Evolutionary conservation across 2,113 vertebrate genomes (phyloP), one percentile per base, ranked within the genome.

Genomic region (Brachypodius melanocephalos): DNA sequence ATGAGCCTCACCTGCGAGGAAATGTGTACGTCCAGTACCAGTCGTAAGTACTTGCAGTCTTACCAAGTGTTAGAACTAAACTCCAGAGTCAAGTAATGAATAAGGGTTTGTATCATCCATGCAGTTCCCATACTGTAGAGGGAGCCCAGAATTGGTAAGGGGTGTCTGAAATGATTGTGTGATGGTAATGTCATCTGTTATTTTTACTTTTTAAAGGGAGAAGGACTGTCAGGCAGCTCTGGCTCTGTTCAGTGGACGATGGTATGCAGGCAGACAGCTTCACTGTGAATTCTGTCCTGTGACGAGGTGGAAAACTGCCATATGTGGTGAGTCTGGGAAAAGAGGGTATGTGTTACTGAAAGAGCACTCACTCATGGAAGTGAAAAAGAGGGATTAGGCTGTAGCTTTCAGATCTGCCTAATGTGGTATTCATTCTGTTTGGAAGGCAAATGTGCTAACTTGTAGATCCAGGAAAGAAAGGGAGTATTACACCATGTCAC

Each of bases 1-100:
- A 98, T 32, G 99, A 99, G 95, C 99, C 98, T 74, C 99, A 99
- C 77, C 98, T 99, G 88, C 98, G 99, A 97, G 99, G 99, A 97
- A 99, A 99, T 10, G 99, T 99, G 15, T 99, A 99, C 42, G 96
- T 99, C 85, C 99, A 99, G 82, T 99, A 99, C 94, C 98, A 99
- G 51, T 98, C 98, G 99, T 99, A 98, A 99, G 99, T 98, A 88
- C 91, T 48, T 26, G 0, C 42, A 66, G 4, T 69, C 65, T 48
- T 62, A 36, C 21, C 8, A 17, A 14, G 18, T 10, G 57, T 36
- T 65, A 78, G 13, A 71, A 34, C 38, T 65, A 3, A 90, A 71
- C 42, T 85, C 46, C 38, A 28, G 40, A 42, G 65, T 1, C 29
- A 26, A 29, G 45, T 48, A 63, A 51, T 24, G 29, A 73, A 24